These are phyloP conservation scores for Lagopus leucura DNA, from an alignment of 2,113 vertebrate genomes.

Conservation along the genomic window DNA sequence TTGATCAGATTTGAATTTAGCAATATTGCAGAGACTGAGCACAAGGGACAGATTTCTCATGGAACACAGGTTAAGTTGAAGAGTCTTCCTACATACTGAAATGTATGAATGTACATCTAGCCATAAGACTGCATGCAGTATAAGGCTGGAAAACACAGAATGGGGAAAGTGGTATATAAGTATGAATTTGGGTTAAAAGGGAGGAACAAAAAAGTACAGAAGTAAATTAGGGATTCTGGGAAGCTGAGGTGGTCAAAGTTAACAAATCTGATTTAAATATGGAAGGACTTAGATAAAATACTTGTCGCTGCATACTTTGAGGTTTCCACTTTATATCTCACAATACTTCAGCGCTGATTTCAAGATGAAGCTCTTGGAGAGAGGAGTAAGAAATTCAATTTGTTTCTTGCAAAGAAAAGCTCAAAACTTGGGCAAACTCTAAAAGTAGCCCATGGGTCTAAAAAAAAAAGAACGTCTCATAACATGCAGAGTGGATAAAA, in stretches of 20 bases:
- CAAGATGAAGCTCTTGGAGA: neutral
- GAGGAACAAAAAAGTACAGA: neutral
- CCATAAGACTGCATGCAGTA: neutral
- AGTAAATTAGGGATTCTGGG: neutral
- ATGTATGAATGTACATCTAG: neutral
- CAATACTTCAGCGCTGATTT: neutral
- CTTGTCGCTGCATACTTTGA: neutral
- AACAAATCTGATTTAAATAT: neutral
- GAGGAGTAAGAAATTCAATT: neutral
- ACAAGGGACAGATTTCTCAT: neutral
- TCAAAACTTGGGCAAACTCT: neutral
- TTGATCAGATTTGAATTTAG: neutral
- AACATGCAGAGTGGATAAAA: neutral
- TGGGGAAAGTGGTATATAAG: neutral
- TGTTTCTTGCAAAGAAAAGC: neutral
- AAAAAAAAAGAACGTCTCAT: neutral
- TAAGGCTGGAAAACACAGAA: neutral
- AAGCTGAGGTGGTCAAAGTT: neutral
- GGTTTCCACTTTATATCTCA: neutral
- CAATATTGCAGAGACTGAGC: neutral
- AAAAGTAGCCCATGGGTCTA: neutral
- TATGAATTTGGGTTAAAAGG: neutral
- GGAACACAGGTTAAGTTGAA: neutral
- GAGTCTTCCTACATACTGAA: neutral
- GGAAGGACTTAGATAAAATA: neutral